These are phyloP conservation scores for Sipha flava DNA, from an alignment of 1,140 invertebrate species.

Conservation along the genomic window DNA sequence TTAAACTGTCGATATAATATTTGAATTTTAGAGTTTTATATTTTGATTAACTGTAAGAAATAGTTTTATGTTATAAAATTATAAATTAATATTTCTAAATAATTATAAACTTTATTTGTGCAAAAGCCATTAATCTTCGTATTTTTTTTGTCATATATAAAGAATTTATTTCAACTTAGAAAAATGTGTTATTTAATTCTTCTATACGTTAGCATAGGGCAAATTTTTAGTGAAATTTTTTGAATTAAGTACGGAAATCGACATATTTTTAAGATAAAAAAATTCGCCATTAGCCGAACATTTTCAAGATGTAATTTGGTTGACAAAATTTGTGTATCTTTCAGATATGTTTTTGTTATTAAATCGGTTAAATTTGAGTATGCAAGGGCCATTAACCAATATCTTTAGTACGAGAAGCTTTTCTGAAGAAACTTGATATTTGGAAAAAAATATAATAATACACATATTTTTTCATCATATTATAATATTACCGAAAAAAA, in stretches of 20 bases:
- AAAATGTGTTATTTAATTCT: not conserved
- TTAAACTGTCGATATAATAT: too few relatives aligned
- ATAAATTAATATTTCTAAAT: too few relatives aligned
- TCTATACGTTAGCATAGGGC: not conserved
- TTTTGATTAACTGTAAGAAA: too few relatives aligned
- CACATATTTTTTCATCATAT: not conserved
- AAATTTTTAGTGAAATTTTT: not conserved
- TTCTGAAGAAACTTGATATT: not conserved
- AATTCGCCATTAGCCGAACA: not conserved
- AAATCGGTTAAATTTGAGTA: not conserved
- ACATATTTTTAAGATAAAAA: not conserved
- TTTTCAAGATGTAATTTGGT: not conserved
- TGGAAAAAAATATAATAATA: not conserved
- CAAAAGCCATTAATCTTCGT: not conserved
- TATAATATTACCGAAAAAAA: not conserved
- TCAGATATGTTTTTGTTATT: not conserved
- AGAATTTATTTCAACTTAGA: not conserved
- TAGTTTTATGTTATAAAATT: too few relatives aligned
- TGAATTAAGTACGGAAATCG: not conserved
- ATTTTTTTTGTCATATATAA: not conserved
- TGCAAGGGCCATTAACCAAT: not conserved
- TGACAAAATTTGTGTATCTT: too few relatives aligned
- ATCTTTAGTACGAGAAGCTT: not conserved
- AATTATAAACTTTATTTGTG: not conserved
- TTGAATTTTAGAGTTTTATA: too few relatives aligned